Evolutionary conservation across 2,888 invertebrate species (phyloP).

Genomic region (Cybosia mesomella): DNA sequence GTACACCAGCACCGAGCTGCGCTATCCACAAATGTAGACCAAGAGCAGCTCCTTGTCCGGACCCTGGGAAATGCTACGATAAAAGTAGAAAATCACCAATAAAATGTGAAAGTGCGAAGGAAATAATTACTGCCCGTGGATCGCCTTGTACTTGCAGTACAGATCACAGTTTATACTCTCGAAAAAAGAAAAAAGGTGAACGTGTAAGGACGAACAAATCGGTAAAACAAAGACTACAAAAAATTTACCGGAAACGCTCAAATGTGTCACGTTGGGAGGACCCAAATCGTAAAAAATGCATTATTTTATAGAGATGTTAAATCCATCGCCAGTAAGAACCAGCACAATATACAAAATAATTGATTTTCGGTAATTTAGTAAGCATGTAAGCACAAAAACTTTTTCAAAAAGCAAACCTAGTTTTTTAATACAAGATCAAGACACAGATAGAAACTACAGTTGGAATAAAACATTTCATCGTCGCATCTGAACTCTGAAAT

Average conservation of each 20-base stretch:
- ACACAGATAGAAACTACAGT: background rate
- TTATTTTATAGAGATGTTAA: constrained; percentile 14
- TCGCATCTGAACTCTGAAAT: background rate
- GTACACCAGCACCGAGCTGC: constrained; percentile 75
- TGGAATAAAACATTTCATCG: background rate
- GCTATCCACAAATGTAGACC: constrained; percentile 74
- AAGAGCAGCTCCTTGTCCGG: constrained; percentile 70
- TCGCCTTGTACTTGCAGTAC: constrained; percentile 6
- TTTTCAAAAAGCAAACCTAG: background rate
- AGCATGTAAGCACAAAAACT: background rate
- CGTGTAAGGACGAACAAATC: constrained; percentile 3
- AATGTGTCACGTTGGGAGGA: constrained; percentile 10
- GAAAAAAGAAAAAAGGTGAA: constrained; percentile 3
- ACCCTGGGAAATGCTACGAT: constrained; percentile 75
- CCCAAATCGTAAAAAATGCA: constrained; percentile 2
- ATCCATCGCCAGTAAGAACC: background rate
- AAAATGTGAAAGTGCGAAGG: constrained; percentile 76
- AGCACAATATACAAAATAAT: background rate
- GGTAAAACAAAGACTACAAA: constrained; percentile 3
- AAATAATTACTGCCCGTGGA: constrained; percentile 15
- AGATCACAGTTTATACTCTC: background rate
- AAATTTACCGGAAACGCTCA: constrained; percentile 13
- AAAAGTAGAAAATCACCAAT: constrained; percentile 65
- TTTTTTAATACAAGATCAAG: background rate
- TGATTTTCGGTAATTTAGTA: background rate